phyloP scores from a whole-genome alignment of 1,140 invertebrate genomes.

The Gonioctena quinquepunctata region DNA sequence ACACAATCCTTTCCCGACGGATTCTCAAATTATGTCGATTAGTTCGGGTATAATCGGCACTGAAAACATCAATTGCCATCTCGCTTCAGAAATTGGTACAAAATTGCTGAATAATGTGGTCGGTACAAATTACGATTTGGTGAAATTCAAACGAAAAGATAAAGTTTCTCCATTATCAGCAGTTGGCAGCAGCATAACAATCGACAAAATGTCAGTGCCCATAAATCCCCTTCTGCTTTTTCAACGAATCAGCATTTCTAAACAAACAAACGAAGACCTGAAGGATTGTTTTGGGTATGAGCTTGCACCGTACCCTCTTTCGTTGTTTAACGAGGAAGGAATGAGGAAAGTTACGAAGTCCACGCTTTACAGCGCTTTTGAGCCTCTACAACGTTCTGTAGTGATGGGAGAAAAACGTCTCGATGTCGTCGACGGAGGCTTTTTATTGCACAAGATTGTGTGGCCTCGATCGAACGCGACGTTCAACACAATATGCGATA shows the following conservation, averaged over 20 bases:
- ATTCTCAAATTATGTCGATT: too few relatives aligned
- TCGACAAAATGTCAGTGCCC: neutral
- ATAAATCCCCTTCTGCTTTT: neutral
- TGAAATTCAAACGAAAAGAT: neutral
- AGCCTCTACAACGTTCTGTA: too few relatives aligned
- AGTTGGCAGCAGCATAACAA: neutral
- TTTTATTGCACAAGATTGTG: too few relatives aligned
- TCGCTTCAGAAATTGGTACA: neutral
- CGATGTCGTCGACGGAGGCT: too few relatives aligned
- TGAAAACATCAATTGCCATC: neutral
- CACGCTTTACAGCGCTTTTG: neutral
- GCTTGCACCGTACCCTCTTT: slow-evolving; percentile 6
- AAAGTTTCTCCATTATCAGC: neutral
- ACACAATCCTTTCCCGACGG: too few relatives aligned
- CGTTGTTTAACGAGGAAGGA: neutral
- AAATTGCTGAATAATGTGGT: neutral
- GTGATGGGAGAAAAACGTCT: too few relatives aligned
- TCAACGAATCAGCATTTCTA: neutral
- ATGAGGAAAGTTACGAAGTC: slow-evolving; percentile 11
- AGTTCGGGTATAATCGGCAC: too few relatives aligned
- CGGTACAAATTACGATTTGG: neutral
- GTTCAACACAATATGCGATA: too few relatives aligned
- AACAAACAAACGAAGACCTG: neutral
- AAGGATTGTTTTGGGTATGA: neutral
- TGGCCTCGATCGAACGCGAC: too few relatives aligned